phyloP scores from a whole-genome alignment of 2,888 invertebrate genomes.

The Bembecia ichneumoniformis region DNA sequence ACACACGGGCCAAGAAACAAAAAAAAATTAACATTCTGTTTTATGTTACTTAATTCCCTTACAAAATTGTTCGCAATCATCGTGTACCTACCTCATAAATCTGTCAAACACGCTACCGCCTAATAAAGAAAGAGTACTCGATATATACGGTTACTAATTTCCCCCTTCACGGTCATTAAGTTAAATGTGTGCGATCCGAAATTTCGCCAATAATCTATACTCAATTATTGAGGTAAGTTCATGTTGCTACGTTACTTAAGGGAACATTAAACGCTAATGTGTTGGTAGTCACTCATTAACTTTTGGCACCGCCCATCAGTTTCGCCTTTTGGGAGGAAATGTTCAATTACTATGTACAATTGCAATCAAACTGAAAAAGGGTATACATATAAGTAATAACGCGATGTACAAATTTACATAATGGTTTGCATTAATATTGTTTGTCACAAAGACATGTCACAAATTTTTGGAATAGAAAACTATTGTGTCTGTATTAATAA shows the following conservation, averaged over 20 bases:
- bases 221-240: constrained; percentile 27
- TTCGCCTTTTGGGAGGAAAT: constrained; percentile 41
- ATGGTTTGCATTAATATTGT: constrained; percentile 12
- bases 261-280: constrained; percentile 50
- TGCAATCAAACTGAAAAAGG: constrained; percentile 34
- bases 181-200: constrained; percentile 34
- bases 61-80: constrained; percentile 4
- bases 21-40: constrained; percentile 2
- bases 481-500: too few relatives aligned
- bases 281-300: constrained; percentile 48
- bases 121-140: constrained; percentile 28
- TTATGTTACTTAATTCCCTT: constrained; percentile 6
- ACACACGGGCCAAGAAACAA: too few relatives aligned
- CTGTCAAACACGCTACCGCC: constrained; percentile 35
- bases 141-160: constrained; percentile 35
- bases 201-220: constrained; percentile 31
- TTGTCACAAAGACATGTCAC: too few relatives aligned
- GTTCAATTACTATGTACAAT: constrained; percentile 35
- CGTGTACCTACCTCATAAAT: constrained; percentile 5
- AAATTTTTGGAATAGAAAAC: too few relatives aligned
- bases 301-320: constrained; percentile 36
- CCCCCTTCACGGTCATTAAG: constrained; percentile 43
- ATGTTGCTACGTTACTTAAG: constrained; percentile 42
- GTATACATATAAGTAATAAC: constrained; percentile 46
- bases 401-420: constrained; percentile 44